Conservation (phyloP, 1,140 invertebrate genomes). For the Ylistrum balloti region DNA sequence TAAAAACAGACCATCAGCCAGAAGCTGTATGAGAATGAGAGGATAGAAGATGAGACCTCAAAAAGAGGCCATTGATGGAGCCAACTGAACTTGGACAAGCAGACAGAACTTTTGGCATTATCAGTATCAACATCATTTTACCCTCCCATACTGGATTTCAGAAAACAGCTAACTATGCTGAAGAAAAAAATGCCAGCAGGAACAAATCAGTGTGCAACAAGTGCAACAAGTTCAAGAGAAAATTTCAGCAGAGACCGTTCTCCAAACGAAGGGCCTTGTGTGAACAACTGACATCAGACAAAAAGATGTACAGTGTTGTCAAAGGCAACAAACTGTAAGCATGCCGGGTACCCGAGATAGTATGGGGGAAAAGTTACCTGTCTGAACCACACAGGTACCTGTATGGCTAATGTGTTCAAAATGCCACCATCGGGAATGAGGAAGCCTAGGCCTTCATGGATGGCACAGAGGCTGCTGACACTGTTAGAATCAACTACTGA, state of each 20-base stretch:
- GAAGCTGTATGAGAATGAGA: conserved; percentile 41
- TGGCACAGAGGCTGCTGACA: neutral
- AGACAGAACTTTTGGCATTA: neutral
- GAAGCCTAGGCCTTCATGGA: neutral
- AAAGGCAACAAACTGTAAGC: conserved; percentile 47
- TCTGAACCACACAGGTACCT: neutral
- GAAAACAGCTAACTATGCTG: neutral
- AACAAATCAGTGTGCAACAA: neutral
- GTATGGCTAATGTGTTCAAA: neutral
- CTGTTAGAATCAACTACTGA: neutral
- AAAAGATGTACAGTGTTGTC: neutral
- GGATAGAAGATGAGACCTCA: neutral
- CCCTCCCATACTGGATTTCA: neutral
- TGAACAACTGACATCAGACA: conserved; percentile 49
- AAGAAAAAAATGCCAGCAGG: neutral
- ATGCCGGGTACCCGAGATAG: neutral
- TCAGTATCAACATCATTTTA: neutral
- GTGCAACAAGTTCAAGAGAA: neutral
- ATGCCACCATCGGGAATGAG: conserved; percentile 32
- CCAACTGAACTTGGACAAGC: neutral
- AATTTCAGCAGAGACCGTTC: conserved; percentile 31
- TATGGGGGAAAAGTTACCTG: neutral
- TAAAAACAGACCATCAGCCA: too few relatives aligned
- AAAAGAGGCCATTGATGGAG: neutral
- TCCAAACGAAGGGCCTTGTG: conserved; percentile 45